Base-by-base conservation (phyloP, 2,797 vertebrate species). In the Pogoniulus pusillus region DNA sequence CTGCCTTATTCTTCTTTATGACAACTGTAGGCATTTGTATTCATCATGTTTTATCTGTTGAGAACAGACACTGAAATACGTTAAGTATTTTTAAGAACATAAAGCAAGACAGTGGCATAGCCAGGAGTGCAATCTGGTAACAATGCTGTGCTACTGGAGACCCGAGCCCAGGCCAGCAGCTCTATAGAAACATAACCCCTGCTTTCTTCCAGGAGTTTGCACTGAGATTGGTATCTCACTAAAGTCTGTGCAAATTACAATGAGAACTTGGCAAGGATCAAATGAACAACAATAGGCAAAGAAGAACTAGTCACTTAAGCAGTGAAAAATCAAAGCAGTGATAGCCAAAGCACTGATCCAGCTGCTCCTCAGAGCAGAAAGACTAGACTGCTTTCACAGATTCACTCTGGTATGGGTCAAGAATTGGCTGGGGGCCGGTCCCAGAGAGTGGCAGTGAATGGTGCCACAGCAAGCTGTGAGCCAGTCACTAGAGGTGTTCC, bases 21-120 rank as follows among this genome's bases (percentile, higher is more conserved):
- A 45, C 29, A 80, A 24, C 34, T 51, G 19, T 26, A 45, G 34
- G 18, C 13, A 19, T 62, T 86, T 82, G 11, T 72, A 62, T 76
- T 92, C 49, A 47, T 74, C 27, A 5, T 18, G 16, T 37, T 87
- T 93, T 87, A 80, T 75, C 55, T 23, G 23, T 6, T 75, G 79
- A 62, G 34, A 82, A 12, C 62, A 87, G 89, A 55, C 54, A 37
- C 0, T 23, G 51, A 80, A 91, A 59, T 54, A 82, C 77, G 10
- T 77, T 73, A 22, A 57, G 29, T 20, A 77, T 62, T 62, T 30
- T 78, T 86, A 80, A 51, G 71, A 64, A 34, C 45, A 49, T 18
- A 18, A 18, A 88, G 23, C 11, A 80, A 80, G 16, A 7, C 53
- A 51, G 18, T 10, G 37, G 9, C 29, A 55, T 26, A 69, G 4